Evolutionary conservation across 2,888 invertebrate species (phyloP).

Genomic region (Cephonodes hylas): DNA sequence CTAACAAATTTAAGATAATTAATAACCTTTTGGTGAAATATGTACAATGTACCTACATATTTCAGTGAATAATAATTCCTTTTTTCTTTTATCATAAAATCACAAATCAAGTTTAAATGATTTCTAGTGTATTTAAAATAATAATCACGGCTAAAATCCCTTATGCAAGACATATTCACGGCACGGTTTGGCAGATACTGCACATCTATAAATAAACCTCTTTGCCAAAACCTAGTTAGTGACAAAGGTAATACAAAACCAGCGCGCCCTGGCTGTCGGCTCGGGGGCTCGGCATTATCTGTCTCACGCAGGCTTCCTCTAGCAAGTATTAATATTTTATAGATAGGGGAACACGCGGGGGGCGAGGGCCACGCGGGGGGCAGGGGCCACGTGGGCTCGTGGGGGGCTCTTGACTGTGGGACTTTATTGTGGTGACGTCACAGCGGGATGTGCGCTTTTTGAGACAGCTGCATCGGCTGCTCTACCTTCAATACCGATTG

Average conservation of each 20-base stretch:
- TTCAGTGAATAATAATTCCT: too few relatives aligned
- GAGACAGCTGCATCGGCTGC: background rate
- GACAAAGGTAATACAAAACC: background rate
- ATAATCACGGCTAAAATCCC: background rate
- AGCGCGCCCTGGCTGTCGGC: conserved; percentile 1
- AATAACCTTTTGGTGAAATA: too few relatives aligned
- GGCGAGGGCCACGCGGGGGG: background rate
- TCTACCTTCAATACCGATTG: background rate
- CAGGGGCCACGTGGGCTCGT: too few relatives aligned
- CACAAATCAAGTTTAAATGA: too few relatives aligned
- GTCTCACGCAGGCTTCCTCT: conserved; percentile 23
- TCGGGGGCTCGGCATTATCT: conserved; percentile 23
- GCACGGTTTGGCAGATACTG: too few relatives aligned
- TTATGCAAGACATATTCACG: background rate
- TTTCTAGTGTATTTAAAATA: background rate
- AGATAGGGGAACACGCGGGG: conserved; percentile 11
- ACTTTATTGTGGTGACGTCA: conserved; percentile 14
- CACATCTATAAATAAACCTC: background rate
- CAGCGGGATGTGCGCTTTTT: background rate
- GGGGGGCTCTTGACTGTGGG: background rate
- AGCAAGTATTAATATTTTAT: conserved; percentile 23
- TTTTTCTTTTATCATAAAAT: too few relatives aligned
- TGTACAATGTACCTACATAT: too few relatives aligned
- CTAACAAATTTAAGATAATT: too few relatives aligned
- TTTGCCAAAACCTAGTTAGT: background rate